A percentile compares a stretch with the other conserved stretches of the same genome.
These are phyloP conservation scores for Thera obeliscata DNA, from an alignment of 2,888 invertebrate species.

Conservation along the genomic window DNA sequence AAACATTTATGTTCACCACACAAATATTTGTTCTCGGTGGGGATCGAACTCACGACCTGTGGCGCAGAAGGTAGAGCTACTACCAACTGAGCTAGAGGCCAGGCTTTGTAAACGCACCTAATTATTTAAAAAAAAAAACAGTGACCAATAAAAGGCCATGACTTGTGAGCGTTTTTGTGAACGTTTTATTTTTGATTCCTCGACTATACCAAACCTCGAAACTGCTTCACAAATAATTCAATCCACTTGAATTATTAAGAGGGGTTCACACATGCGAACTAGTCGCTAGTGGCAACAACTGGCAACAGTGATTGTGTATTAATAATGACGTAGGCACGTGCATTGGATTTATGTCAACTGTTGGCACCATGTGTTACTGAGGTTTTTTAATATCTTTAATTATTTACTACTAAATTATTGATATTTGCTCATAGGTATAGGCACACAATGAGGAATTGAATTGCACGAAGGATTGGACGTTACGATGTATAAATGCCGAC, in stretches of 20 bases:
- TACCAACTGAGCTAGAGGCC: no score
- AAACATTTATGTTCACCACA: no score
- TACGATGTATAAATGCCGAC: no score
- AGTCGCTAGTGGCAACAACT: conserved; percentile 9
- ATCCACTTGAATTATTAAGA: conserved; percentile 14
- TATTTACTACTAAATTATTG: not conserved
- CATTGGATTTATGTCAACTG: conserved; percentile 30
- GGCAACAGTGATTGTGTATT: conserved; percentile 28
- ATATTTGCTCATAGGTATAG: no score
- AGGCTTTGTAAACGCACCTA: no score
- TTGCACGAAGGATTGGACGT: no score
- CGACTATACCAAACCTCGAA: not conserved
- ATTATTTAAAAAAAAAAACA: no score
- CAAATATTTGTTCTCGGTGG: no score
- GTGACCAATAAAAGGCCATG: no score
- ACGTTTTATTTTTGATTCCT: not conserved
- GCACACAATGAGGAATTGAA: no score
- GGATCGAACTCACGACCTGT: no score
- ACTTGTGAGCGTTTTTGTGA: not conserved
- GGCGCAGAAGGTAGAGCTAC: no score
- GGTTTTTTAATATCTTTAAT: conserved; percentile 22
- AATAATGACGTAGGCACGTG: conserved; percentile 30
- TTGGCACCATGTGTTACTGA: conserved; percentile 23
- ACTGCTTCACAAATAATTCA: not conserved
- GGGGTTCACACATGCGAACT: conserved; percentile 15